These are phyloP conservation scores for Dendronephthya gigantea DNA, from an alignment of 64 coral and sea anemone genomes.

Conservation along the genomic window DNA sequence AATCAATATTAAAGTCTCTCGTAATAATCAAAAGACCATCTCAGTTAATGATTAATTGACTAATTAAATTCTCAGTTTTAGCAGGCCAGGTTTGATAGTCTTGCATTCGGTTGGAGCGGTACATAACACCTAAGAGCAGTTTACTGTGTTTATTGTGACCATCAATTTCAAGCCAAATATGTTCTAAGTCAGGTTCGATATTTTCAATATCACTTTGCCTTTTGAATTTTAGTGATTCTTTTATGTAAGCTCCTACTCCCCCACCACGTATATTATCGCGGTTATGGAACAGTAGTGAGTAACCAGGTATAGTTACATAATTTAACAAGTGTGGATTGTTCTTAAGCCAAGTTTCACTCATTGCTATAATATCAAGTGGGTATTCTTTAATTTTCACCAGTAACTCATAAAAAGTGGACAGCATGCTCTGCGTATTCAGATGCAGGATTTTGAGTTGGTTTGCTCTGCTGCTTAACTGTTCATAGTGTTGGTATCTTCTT, in stretches of 20 bases:
- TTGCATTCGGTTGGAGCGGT: slow-evolving; percentile 5
- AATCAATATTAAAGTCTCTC: slow-evolving; percentile 16
- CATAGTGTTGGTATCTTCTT: no score
- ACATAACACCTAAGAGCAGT: slow-evolving; percentile 19
- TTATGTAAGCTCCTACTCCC: slow-evolving; percentile 20
- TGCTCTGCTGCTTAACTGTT: no score
- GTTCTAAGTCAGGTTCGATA: slow-evolving; percentile 13
- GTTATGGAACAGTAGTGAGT: neutral
- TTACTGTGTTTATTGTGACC: slow-evolving; percentile 19
- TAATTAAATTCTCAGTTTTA: slow-evolving; percentile 18
- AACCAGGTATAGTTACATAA: no score
- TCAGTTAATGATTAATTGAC: slow-evolving; percentile 11
- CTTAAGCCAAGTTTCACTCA: no score
- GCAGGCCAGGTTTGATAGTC: slow-evolving; percentile 16
- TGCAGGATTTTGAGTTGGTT: no score
- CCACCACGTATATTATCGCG: slow-evolving; percentile 23
- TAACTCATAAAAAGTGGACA: no score
- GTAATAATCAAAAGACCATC: slow-evolving; percentile 9
- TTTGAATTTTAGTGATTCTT: slow-evolving; percentile 18
- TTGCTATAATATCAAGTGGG: no score
- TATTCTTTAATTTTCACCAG: no score
- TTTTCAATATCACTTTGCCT: slow-evolving; percentile 22
- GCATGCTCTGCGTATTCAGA: no score
- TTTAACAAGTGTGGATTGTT: no score
- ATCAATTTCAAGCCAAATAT: slow-evolving; percentile 14